Evolutionary conservation across 1,140 invertebrate species (phyloP).

Genomic region (Conus betulinus): DNA sequence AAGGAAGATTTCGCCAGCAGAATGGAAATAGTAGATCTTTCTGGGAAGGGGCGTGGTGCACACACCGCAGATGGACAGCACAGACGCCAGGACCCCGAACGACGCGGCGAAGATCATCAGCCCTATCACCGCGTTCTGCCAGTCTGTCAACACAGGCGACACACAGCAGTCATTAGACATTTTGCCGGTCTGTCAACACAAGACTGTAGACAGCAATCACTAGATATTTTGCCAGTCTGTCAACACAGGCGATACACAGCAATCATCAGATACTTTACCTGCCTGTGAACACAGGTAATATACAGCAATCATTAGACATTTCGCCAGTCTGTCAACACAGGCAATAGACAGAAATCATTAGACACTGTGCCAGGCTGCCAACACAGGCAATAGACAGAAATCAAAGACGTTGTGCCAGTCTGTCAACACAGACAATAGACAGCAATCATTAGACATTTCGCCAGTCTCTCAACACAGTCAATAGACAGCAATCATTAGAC

Average conservation of each 20-base stretch:
- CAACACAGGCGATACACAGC: neutral
- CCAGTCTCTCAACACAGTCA: no score
- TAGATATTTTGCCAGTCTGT: neutral
- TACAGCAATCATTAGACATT: no score
- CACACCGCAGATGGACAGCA: conserved; percentile 70
- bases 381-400: no score
- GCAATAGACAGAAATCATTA: no score
- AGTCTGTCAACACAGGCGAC: conserved; percentile 34
- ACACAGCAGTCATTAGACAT: neutral
- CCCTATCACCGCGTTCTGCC: conserved; percentile 74
- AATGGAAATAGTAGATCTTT: conserved; percentile 76
- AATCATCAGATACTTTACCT: neutral
- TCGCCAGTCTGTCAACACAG: no score
- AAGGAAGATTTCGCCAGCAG: conserved; percentile 74
- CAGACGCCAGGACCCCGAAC: conserved; percentile 70
- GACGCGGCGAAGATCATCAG: conserved; percentile 71
- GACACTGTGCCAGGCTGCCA: no score
- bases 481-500: no score
- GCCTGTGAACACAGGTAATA: neutral
- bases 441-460: no score
- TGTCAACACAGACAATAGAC: no score
- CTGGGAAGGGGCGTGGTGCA: conserved; percentile 69
- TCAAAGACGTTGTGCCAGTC: no score
- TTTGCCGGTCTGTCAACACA: neutral
- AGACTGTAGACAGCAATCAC: neutral